Percentiles rank a stretch among this genome's conserved stretches.
phyloP scores from a whole-genome alignment of 1,140 invertebrate genomes.

The Hypsibius dujardini region DNA sequence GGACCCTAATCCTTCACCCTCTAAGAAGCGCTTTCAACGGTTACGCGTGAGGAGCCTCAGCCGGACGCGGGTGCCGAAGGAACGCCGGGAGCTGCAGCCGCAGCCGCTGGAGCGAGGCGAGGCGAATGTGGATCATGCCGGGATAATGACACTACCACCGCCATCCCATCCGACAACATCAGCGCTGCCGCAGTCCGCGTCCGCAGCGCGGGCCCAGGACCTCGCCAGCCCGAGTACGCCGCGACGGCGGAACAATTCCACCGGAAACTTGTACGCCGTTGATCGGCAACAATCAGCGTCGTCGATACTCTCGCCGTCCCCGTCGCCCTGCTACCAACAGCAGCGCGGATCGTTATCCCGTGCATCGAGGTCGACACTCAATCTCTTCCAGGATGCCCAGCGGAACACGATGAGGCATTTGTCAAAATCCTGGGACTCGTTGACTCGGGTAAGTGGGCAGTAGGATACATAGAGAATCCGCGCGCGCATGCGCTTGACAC shows the following conservation, averaged over 20 bases:
- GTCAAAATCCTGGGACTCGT: not conserved
- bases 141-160: too few relatives aligned
- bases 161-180: too few relatives aligned
- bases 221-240: conserved; percentile 8
- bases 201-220: too few relatives aligned
- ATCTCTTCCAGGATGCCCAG: not conserved
- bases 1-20: not conserved
- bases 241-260: not conserved
- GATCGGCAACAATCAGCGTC: too few relatives aligned
- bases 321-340: too few relatives aligned
- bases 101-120: too few relatives aligned
- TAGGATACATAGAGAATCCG: conserved; percentile 3
- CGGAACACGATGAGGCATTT: not conserved
- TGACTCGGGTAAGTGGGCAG: not conserved
- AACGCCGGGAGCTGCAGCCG: too few relatives aligned
- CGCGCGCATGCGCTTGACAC: too few relatives aligned
- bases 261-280: not conserved
- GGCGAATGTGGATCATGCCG: too few relatives aligned
- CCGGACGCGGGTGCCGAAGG: too few relatives aligned
- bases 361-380: not conserved
- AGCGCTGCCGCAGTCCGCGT: too few relatives aligned
- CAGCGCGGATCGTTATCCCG: not conserved
- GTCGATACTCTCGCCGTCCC: too few relatives aligned
- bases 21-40: not conserved
- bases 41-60: not conserved